Evolutionary conservation across 2,113 vertebrate genomes (phyloP), one percentile per base, ranked within the genome.

Genomic region (Phalacrocorax pelagicus): DNA sequence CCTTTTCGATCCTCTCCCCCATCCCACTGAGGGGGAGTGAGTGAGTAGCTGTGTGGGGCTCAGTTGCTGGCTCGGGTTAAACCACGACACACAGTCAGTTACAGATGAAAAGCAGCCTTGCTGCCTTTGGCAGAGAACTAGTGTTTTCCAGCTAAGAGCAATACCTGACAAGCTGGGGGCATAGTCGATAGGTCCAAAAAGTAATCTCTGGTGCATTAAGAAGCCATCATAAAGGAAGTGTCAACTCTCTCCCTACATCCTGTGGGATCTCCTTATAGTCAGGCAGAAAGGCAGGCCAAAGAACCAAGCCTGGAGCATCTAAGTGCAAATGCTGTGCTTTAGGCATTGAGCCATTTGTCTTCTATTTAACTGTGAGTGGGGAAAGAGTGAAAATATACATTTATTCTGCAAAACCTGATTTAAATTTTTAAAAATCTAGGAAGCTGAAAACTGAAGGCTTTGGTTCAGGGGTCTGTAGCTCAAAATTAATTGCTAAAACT

Each of bases 401-500:
- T 95, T 92, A 92, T 95, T 94, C 94, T 87, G 58, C 82, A 95
- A 96, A 91, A 89, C 44, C 57, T 86, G 81, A 96, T 95, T 97
- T 96, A 71, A 92, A 86, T 91, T 96, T 96, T 84, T 92, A 71
- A 94, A 94, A 95, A 96, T 95, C 65, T 89, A 81, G 77, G 94
- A 92, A 72, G 93, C 89, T 92, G 91, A 94, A 96, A 95, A 67
- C 87, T 47, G 58, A 81, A 91, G 44, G 88, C 78, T 92, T 75
- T 40, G 15, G 91, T 85, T 95, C 94, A 95, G 61, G 34, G 73
- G 3, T 82, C 78, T 69, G 89, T 87, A 90, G 94, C 91, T 96
- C 84, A 97, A 89, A 96, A 95, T 96, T 97, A 96, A 97, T 96
- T 96, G 93, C 95, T 96, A 97, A 97, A 96, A 67, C 91, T 94